Evolutionary conservation across 2,888 invertebrate species (phyloP), one percentile per base, ranked within the genome.

Genomic region (Megamerina dolium): DNA sequence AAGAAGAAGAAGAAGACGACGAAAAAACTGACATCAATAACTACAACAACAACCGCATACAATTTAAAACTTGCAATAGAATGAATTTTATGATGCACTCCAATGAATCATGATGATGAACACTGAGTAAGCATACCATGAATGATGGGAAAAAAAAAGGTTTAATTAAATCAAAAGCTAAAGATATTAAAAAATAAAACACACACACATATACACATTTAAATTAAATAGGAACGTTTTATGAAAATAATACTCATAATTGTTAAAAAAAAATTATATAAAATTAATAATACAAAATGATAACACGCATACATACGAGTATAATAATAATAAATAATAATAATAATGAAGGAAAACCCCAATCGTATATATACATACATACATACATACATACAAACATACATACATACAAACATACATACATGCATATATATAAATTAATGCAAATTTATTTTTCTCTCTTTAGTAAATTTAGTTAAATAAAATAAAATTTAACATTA

Each of bases 381-480:
- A 58, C 37, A 53, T 46, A 45, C 46, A 48, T 48, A 51, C 36
- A 48, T 53, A 51, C 43, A 40, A 41, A 45, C 43, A 31, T 44
- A 48, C 48, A 46, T 29, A 21, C 20, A 18, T 41, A 38, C 32
- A 26, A 21, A n/a, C n/a, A n/a, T n/a, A n/a, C n/a, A n/a, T n/a
- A n/a, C n/a, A n/a, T n/a, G n/a, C n/a, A n/a, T n/a, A n/a, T n/a
- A n/a, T 43, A 49, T 34, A 52, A 50, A 48, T 45, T 34, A 52
- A 53, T 53, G 49, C 47, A 52, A 56, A 55, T 54, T 54, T 59
- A 50, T 50, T 52, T 61, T 60, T 55, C 49, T 58, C 63, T 59
- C 56, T 54, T 63, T 62, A 61, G 59, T 59, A 49, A 58, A 55
- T 61, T 62, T 64, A 64, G 63, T 64, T 64, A 63, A 54, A 55